These are phyloP conservation scores for Trematocara marginatum DNA, from an alignment of 2,113 vertebrate genomes.

Conservation along the genomic window DNA sequence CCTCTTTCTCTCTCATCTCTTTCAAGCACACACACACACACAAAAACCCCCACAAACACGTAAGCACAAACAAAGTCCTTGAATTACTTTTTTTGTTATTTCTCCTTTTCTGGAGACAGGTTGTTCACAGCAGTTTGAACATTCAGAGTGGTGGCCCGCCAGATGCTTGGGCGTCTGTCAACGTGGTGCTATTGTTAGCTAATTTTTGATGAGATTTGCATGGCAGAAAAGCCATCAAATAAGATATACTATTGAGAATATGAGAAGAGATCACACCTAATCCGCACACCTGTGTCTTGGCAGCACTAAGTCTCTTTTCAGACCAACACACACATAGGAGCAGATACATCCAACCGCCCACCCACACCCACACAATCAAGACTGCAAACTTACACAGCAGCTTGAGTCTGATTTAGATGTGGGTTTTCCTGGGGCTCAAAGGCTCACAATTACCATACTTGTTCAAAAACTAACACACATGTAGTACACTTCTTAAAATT, in stretches of 20 bases:
- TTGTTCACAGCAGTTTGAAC: conserved; percentile 60
- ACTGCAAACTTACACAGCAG: conserved; percentile 48
- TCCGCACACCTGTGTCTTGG: conserved; percentile 66
- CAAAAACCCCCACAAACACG: not conserved
- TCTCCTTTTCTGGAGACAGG: conserved; percentile 42
- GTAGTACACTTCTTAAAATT: not conserved
- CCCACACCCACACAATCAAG: conserved; percentile 25
- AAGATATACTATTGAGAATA: conserved; percentile 62
- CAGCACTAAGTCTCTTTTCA: conserved; percentile 35
- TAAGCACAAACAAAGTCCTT: not conserved
- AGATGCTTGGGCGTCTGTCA: conserved; percentile 71
- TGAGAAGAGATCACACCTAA: conserved; percentile 59
- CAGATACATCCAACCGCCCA: conserved; percentile 20
- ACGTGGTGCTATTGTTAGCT: conserved; percentile 66
- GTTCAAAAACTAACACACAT: conserved; percentile 32
- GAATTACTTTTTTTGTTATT: conserved; percentile 13
- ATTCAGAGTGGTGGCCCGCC: conserved; percentile 55
- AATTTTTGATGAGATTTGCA: conserved; percentile 74
- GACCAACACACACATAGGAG: conserved; percentile 12
- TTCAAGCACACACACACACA: not conserved
- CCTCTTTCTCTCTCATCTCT: not conserved
- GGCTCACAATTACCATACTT: conserved; percentile 42
- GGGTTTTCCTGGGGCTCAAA: conserved; percentile 42
- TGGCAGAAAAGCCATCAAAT: conserved; percentile 69
- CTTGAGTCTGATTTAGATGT: conserved; percentile 47